phyloP scores from a whole-genome alignment of 2,797 vertebrate genomes.

The Rallus crepitans region DNA sequence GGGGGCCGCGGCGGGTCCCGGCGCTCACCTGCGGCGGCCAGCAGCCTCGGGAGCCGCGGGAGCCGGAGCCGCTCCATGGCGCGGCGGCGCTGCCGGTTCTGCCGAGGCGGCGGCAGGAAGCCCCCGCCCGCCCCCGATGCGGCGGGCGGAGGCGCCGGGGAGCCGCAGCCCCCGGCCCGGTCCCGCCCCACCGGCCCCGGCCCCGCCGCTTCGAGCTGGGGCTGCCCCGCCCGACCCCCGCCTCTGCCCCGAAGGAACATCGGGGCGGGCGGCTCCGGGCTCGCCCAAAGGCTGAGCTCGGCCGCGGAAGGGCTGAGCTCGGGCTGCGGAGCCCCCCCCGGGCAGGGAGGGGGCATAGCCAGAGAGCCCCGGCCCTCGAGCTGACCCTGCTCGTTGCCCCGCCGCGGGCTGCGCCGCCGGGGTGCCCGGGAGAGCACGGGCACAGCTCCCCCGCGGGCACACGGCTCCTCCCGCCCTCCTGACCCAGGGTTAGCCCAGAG shows the following conservation, averaged over 20 bases:
- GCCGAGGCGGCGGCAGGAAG: constrained; percentile 20
- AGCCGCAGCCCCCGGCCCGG: constrained; percentile 26
- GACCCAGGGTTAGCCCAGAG: no score
- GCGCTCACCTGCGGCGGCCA: constrained; percentile 59
- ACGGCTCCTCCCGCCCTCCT: no score
- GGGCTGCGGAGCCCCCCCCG: no score
- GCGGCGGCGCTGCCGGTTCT: constrained; percentile 15
- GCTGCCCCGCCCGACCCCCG: background rate
- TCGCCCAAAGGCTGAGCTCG: no score
- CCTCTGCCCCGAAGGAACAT: background rate
- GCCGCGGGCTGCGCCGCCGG: background rate
- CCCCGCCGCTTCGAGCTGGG: background rate
- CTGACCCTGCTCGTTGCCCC: no score
- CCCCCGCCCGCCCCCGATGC: constrained; percentile 30
- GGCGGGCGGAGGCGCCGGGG: constrained; percentile 21
- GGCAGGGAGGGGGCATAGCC: no score
- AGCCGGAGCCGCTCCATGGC: constrained; percentile 44
- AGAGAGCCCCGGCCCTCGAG: no score
- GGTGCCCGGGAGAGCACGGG: background rate
- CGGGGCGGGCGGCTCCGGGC: no score
- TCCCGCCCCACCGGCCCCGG: background rate
- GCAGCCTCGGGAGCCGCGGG: background rate
- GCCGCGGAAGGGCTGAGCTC: no score
- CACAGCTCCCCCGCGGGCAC: background rate
- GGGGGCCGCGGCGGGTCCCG: background rate